phyloP scores from a whole-genome alignment of 2,113 vertebrate species.

The Clarias macrocephalus region DNA sequence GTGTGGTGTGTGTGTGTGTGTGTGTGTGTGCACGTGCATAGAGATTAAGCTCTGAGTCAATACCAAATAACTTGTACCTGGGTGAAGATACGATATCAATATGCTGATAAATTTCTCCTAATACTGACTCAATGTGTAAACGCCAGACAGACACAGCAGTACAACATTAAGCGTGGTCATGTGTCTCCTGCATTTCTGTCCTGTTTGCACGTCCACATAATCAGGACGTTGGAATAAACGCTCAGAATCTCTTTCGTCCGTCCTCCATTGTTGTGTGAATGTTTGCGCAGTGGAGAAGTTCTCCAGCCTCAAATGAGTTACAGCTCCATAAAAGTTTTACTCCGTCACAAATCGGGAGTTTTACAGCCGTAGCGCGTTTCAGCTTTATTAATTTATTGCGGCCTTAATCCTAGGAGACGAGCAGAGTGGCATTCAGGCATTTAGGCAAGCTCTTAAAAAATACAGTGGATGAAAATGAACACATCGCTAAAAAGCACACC shows the following conservation, averaged over 20 bases:
- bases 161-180: background rate
- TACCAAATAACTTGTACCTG: background rate
- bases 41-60: background rate
- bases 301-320: conserved; percentile 24
- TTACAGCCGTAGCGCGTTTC: conserved; percentile 25
- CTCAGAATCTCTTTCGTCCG: background rate
- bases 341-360: conserved; percentile 34
- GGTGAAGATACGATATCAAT: background rate
- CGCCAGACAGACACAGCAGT: background rate
- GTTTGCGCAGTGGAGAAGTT: conserved; percentile 26
- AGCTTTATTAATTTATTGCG: conserved; percentile 26
- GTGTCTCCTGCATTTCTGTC: background rate
- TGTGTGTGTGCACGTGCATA: background rate
- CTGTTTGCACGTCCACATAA: background rate
- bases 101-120: background rate
- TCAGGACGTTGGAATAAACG: conserved; percentile 7
- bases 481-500: conserved; percentile 14
- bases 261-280: background rate
- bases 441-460: conserved; percentile 3
- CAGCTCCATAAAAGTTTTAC: conserved; percentile 35
- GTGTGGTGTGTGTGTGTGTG: conserved; percentile 14
- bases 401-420: conserved; percentile 19
- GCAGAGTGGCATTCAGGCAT: background rate
- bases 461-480: conserved; percentile 14
- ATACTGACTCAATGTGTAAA: background rate